Evolutionary conservation across 2,797 vertebrate species (phyloP).

Genomic region (Gallinago solitaria): DNA sequence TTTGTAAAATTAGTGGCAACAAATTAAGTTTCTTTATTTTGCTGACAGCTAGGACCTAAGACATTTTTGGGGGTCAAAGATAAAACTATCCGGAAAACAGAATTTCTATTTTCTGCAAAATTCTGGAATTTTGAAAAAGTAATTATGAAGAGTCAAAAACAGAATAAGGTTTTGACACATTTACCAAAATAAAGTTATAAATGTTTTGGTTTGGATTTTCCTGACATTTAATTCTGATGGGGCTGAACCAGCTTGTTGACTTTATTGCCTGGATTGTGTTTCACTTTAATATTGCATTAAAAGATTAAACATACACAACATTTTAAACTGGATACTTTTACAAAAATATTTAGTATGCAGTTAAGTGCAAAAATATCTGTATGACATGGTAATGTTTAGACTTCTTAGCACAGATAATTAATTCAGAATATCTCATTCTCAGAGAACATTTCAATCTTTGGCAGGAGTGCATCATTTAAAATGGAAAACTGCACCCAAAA

Average conservation of each 20-base stretch:
- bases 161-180: background rate
- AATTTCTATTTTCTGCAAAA: background rate
- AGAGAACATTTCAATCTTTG: conserved; percentile 15
- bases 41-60: background rate
- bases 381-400: background rate
- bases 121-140: background rate
- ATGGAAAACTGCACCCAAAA: background rate
- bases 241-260: background rate
- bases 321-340: background rate
- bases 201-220: background rate
- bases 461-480: background rate
- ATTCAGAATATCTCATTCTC: background rate
- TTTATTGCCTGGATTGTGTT: background rate
- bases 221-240: background rate
- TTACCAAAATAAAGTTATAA: background rate
- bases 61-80: background rate
- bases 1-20: background rate
- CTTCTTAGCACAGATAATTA: background rate
- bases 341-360: background rate
- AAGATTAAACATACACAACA: background rate
- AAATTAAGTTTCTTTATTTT: background rate
- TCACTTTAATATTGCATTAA: too few species aligned
- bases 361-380: background rate
- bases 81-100: background rate
- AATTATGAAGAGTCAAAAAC: background rate